These are phyloP conservation scores for Leptinotarsa rubiginosa DNA, from an alignment of 2,888 invertebrate genomes.

Conservation along the genomic window DNA sequence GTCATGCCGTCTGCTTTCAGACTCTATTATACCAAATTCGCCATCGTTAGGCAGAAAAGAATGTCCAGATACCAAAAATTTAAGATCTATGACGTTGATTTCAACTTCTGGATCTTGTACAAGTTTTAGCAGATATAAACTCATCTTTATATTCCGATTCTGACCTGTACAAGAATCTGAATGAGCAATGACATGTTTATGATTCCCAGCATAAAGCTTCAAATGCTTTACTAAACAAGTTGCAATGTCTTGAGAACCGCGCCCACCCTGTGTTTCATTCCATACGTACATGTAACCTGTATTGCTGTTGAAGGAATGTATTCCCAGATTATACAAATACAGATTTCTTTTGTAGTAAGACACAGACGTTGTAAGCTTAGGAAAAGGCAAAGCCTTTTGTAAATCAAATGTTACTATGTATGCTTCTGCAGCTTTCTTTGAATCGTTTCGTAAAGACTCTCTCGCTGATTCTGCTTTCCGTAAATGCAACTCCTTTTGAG, in stretches of 20 bases:
- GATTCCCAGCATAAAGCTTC: too few species aligned
- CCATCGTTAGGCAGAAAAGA: too few species aligned
- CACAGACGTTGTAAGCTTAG: too few species aligned
- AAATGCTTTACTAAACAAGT: slow-evolving; percentile 19
- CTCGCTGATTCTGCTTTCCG: slow-evolving; percentile 20
- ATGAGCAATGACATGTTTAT: not conserved
- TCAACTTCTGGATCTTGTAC: slow-evolving; percentile 6
- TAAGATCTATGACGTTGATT: not conserved
- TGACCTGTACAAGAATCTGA: slow-evolving; percentile 12
- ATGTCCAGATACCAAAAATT: slow-evolving; percentile 14
- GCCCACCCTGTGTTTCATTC: slow-evolving; percentile 15
- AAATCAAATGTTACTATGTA: not conserved
- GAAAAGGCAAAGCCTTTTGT: too few species aligned
- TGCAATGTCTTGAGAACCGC: slow-evolving; percentile 28
- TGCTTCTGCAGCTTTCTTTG: slow-evolving; percentile 18
- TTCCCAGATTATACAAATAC: too few species aligned
- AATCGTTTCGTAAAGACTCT: slow-evolving; percentile 8
- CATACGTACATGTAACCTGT: slow-evolving; percentile 15
- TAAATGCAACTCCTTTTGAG: slow-evolving; percentile 10
- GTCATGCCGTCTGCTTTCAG: slow-evolving; percentile 8
- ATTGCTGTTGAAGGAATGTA: not conserved
- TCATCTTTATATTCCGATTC: slow-evolving; percentile 24
- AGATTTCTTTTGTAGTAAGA: too few species aligned
- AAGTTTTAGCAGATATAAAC: slow-evolving; percentile 14
- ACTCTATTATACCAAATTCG: too few species aligned